A percentile compares a stretch with the other conserved stretches of the same genome.
These are phyloP conservation scores for Melozone crissalis DNA, from an alignment of 2,113 vertebrate genomes.

Conservation along the genomic window DNA sequence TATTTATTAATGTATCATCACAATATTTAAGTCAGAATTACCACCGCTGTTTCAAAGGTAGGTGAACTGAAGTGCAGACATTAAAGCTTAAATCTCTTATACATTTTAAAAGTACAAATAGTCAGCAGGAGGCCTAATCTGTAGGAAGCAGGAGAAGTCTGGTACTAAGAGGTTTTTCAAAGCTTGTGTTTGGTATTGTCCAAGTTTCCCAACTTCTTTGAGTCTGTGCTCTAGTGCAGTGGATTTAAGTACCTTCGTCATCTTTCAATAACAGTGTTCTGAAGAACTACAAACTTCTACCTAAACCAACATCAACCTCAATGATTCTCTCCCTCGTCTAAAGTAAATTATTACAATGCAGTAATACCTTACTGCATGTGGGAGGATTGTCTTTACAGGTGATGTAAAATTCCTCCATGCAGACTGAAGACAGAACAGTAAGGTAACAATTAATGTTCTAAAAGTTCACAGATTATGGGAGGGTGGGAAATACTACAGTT, in stretches of 20 bases:
- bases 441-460: rapidly evolving
- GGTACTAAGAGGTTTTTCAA: not conserved
- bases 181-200: not conserved
- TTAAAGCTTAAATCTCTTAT: not conserved
- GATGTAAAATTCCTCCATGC: not conserved
- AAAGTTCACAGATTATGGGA: not conserved
- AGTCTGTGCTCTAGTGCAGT: not conserved
- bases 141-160: not conserved
- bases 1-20: slow-evolving; percentile 61
- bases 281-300: not conserved
- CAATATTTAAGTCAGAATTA: slow-evolving; percentile 55
- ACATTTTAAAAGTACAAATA: not conserved
- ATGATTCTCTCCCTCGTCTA: not conserved
- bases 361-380: not conserved
- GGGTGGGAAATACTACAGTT: not conserved
- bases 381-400: not conserved
- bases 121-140: slow-evolving; percentile 15
- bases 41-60: slow-evolving; percentile 23
- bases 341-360: not conserved
- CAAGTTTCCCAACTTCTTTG: not conserved
- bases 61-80: not conserved
- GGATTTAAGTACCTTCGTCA: not conserved
- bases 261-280: not conserved
- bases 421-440: not conserved
- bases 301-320: not conserved